Evolutionary conservation across 2,797 vertebrate genomes (phyloP).

Genomic region (Danio choprae): DNA sequence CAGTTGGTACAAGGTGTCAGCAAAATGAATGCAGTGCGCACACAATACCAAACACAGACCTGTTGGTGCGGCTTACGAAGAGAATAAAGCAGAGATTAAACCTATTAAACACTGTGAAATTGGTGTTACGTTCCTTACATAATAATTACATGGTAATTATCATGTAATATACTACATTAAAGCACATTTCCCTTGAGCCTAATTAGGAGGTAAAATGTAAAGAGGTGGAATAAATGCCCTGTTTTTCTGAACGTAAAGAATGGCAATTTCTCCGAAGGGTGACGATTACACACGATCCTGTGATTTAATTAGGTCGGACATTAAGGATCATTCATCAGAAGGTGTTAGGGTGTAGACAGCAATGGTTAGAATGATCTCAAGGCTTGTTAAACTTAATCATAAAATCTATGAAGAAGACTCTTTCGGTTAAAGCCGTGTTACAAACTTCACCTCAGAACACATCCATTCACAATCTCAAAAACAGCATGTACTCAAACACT

Average conservation of each 20-base stretch:
- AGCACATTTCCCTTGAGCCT: constrained; percentile 10
- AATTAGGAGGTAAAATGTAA: constrained; percentile 23
- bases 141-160: constrained; percentile 32
- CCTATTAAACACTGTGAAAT: constrained; percentile 8
- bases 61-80: constrained; percentile 12
- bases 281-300: not conserved
- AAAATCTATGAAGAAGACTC: not conserved
- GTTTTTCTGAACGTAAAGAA: not conserved
- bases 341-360: not conserved
- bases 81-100: constrained; percentile 33
- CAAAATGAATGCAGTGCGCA: constrained; percentile 1
- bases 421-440: not conserved
- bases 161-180: constrained; percentile 21
- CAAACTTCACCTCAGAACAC: constrained; percentile 15
- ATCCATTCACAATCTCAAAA: not conserved
- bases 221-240: not conserved
- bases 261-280: not conserved
- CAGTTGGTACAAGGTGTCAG: constrained; percentile 1
- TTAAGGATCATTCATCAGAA: constrained; percentile 23
- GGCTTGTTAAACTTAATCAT: not conserved
- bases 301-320: constrained; percentile 9
- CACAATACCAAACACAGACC: constrained; percentile 8
- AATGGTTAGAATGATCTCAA: not conserved
- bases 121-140: not conserved
- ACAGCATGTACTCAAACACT: not conserved